phyloP scores from a whole-genome alignment of 2,113 vertebrate species.

The Notothenia coriiceps region DNA sequence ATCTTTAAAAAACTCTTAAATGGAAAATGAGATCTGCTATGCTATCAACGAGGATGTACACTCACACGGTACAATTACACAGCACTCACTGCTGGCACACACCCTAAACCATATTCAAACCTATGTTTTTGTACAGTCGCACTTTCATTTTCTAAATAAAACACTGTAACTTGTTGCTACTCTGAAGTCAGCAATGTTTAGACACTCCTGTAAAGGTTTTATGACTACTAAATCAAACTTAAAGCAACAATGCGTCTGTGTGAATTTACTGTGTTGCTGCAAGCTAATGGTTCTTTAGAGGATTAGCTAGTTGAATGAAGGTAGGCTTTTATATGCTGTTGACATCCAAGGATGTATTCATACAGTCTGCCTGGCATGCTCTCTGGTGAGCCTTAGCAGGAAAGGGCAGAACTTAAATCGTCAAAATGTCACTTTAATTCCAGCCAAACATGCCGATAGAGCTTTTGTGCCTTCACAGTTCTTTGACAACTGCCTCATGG shows the following conservation, averaged over 20 bases:
- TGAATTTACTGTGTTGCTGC: conserved; percentile 18
- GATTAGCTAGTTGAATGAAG: conserved; percentile 66
- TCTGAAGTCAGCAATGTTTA: conserved; percentile 15
- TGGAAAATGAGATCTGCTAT: conserved; percentile 34
- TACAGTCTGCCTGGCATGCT: conserved; percentile 43
- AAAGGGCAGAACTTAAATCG: conserved; percentile 53
- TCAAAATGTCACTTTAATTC: conserved; percentile 72
- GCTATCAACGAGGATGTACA: conserved; percentile 34
- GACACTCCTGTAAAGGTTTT: conserved; percentile 15
- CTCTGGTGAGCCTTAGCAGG: conserved; percentile 40
- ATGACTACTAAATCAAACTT: conserved; percentile 33
- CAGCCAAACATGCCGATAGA: conserved; percentile 62
- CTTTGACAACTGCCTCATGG: conserved; percentile 58
- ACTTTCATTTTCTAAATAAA: conserved; percentile 26
- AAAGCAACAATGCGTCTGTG: conserved; percentile 34
- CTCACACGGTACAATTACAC: conserved; percentile 50
- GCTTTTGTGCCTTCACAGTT: conserved; percentile 66
- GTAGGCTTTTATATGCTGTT: conserved; percentile 59
- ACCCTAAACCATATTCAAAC: conserved; percentile 34
- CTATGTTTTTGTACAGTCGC: conserved; percentile 31
- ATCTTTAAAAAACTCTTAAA: conserved; percentile 14
- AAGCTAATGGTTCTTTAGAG: conserved; percentile 56
- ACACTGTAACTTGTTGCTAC: conserved; percentile 16
- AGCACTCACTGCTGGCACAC: conserved; percentile 34
- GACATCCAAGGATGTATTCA: conserved; percentile 62